Base-by-base conservation (phyloP, 2,888 invertebrate species). In the Hypsopygia costalis region DNA sequence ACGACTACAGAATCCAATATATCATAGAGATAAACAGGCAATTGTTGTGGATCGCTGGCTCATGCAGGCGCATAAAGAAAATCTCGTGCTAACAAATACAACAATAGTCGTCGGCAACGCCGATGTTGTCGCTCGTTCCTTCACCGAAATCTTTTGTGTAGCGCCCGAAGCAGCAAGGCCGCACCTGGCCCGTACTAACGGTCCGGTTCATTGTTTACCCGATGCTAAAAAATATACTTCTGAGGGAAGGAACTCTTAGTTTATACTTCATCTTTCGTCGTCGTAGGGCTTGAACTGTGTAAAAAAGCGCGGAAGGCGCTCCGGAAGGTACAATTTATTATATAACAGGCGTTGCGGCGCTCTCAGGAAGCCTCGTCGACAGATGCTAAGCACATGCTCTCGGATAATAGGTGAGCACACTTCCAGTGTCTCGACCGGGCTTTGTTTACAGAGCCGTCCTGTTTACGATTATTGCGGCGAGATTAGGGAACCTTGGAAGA, bases 311-410 rank as follows among this genome's bases (percentile, higher is more conserved):
- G 82, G 83, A 81, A 83, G 80, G 70, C 66, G 69, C 69, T 66
- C 80, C 86, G 87, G 82, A 85, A 87, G 83, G 78, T 66, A 81
- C 77, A 67, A 81, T 85, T 85, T 88, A 85, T 86, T 85, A 82
- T 77, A 71, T 72, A 77, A 77, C 80, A 74, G 69, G 69, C 74
- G 68, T 63, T 56, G 64, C 54, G 59, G 58, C 16, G 16, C 62
- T 62, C 62, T 72, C 81, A 81, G 87, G 87, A 86, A 77, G 76
- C 68, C 54, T 56, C 67, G 83, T 67, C 74, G 89, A 89, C 88
- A 89, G 89, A 89, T 79, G 82, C 72, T 67, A 52, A 66, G 74
- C 89, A 88, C 73, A 81, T 86, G 86, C 73, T 56, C 57, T 43
- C 48, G 55, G 62, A 74, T 16, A 16, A 16, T 16, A 76, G 74